Conservation (phyloP, 1,140 invertebrate species). For the Psix sp. region DNA sequence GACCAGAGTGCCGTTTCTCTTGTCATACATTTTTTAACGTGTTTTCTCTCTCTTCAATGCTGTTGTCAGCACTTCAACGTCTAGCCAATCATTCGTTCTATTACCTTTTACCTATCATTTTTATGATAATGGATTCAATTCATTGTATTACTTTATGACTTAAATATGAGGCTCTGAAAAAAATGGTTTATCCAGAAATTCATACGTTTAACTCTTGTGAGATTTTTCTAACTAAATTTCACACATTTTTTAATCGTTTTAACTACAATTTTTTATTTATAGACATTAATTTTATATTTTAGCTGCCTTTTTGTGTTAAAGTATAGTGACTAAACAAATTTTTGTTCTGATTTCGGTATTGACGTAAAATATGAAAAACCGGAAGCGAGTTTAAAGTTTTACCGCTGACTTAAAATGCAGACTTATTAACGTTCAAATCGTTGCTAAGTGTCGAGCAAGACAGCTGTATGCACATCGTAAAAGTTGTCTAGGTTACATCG, state of each 20-base stretch:
- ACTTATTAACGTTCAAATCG: conserved; percentile 66
- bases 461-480: not conserved
- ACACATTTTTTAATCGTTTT: too few species aligned
- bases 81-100: not conserved
- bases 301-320: too few species aligned
- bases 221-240: too few species aligned
- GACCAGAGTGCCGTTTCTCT: conserved; percentile 6
- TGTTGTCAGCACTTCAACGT: not conserved
- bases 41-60: not conserved
- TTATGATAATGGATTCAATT: not conserved
- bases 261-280: too few species aligned
- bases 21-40: too few species aligned
- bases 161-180: too few species aligned
- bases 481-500: conserved; percentile 31
- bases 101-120: too few species aligned
- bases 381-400: conserved; percentile 21
- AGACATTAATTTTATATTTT: too few species aligned
- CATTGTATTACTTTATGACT: too few species aligned
- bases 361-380: not conserved
- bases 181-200: too few species aligned
- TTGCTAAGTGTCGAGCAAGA: conserved; percentile 54
- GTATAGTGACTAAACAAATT: too few species aligned
- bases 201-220: too few species aligned
- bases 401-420: conserved; percentile 62
- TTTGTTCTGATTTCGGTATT: not conserved